Conservation (phyloP, 1,140 invertebrate species). For the Epicauta chinensis region DNA sequence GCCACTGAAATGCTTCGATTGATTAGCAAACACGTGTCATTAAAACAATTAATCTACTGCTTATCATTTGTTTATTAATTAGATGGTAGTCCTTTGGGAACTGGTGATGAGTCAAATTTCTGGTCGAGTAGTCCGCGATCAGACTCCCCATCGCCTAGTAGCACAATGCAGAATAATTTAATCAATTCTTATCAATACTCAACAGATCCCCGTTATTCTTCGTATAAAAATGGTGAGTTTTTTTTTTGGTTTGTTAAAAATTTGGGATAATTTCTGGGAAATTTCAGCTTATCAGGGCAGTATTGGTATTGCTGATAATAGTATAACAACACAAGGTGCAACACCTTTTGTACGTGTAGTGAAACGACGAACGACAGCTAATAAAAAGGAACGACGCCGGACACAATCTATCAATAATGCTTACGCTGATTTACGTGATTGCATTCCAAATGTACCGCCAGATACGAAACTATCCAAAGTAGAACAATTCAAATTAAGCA, state of each 20-base stretch:
- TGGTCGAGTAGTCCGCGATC: slow-evolving; percentile 40
- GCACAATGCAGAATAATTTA: slow-evolving; percentile 25
- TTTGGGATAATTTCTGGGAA: neutral
- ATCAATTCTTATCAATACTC: slow-evolving; percentile 35
- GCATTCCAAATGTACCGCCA: slow-evolving; percentile 92
- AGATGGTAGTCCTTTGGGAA: slow-evolving; percentile 33
- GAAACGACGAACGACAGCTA: slow-evolving; percentile 73
- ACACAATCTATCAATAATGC: slow-evolving; percentile 95
- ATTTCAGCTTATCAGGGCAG: slow-evolving; percentile 24
- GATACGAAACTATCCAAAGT: slow-evolving; percentile 91
- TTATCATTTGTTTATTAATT: slow-evolving; percentile 4
- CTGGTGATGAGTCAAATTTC: slow-evolving; percentile 39
- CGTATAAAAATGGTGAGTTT: slow-evolving; percentile 1
- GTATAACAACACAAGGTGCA: slow-evolving; percentile 15
- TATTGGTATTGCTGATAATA: slow-evolving; percentile 22
- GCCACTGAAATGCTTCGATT: neutral
- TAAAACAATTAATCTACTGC: too few species aligned
- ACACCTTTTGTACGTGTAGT: slow-evolving; percentile 54
- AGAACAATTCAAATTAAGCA: slow-evolving; percentile 21
- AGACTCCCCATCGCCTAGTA: slow-evolving; percentile 36
- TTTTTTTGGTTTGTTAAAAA: neutral
- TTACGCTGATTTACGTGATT: slow-evolving; percentile 83
- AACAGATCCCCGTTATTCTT: slow-evolving; percentile 3
- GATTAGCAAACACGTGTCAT: neutral
- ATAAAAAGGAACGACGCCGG: slow-evolving; percentile 87